phyloP scores from a whole-genome alignment of 2,113 vertebrate species.

The Lathamus discolor region DNA sequence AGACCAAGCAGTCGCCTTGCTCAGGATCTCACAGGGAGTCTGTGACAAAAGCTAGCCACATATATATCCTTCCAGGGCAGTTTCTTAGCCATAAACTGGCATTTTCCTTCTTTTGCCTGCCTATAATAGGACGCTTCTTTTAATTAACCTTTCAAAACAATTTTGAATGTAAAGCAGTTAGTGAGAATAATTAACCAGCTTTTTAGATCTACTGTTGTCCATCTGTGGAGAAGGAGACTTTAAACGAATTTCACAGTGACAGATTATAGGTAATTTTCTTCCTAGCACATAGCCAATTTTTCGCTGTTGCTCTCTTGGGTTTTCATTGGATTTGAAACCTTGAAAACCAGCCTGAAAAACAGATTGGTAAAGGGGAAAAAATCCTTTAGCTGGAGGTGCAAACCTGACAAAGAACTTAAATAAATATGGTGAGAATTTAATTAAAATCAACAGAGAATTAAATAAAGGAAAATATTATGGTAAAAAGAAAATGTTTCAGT shows the following conservation, averaged over 20 bases:
- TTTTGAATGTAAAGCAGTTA: background rate
- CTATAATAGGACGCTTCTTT: background rate
- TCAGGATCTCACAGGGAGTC: background rate
- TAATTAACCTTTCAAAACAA: background rate
- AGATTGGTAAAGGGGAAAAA: background rate
- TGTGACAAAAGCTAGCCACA: background rate
- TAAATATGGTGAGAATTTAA: background rate
- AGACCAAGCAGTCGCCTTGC: background rate
- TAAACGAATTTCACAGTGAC: background rate
- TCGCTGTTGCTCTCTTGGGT: background rate
- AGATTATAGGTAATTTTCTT: background rate
- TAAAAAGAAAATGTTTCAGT: background rate
- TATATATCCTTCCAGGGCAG: background rate
- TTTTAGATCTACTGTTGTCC: background rate
- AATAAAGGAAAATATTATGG: background rate
- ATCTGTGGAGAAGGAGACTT: background rate
- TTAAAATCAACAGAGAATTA: slow-evolving; percentile 10
- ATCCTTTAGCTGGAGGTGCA: background rate
- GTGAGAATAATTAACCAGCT: background rate
- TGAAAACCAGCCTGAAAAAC: background rate
- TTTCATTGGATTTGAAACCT: background rate
- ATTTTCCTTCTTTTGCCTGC: background rate
- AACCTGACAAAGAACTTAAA: background rate
- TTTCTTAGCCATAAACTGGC: background rate
- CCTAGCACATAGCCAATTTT: background rate